Percentiles rank a stretch among this genome's conserved stretches.
Conservation (phyloP, 53 echinoderm and acorn worm genomes). For the Hippasteria phrygiana region DNA sequence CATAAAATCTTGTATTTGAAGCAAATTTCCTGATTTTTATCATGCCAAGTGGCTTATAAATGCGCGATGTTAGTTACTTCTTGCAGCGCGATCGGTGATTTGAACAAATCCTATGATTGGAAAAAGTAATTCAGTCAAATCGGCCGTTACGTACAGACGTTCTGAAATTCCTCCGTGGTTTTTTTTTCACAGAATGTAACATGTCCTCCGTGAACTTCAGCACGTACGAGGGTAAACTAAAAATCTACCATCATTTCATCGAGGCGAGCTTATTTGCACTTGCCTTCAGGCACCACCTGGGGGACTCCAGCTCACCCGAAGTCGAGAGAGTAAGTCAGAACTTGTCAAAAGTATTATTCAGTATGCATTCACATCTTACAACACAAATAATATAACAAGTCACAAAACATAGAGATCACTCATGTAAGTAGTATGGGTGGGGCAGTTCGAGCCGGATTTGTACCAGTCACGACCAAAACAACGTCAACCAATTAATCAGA, state of each 20-base stretch:
- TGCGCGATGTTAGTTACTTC: too few species aligned
- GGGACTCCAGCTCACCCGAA: conserved; percentile 49
- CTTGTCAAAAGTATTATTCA: not conserved
- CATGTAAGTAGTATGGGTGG: too few species aligned
- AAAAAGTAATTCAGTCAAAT: not conserved
- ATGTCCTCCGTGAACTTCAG: conserved; percentile 37
- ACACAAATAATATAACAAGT: not conserved
- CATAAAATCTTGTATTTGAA: too few species aligned
- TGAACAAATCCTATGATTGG: not conserved
- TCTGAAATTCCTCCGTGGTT: too few species aligned
- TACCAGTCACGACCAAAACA: too few species aligned
- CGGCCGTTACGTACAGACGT: too few species aligned
- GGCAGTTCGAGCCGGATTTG: not conserved
- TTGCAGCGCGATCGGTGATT: too few species aligned
- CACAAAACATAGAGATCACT: too few species aligned
- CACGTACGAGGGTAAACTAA: conserved; percentile 34
- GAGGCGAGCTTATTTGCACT: conserved; percentile 76
- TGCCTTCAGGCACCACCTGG: conserved; percentile 56
- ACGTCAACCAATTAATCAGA: too few species aligned
- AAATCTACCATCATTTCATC: conserved; percentile 72
- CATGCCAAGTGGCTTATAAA: not conserved
- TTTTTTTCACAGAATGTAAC: conserved; percentile 47
- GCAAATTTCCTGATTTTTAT: not conserved
- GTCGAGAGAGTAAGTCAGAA: conserved; percentile 59
- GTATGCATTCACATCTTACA: not conserved